Evolutionary conservation across 2,888 invertebrate genomes (phyloP).

Genomic region (Hydrotaea diabolus): DNA sequence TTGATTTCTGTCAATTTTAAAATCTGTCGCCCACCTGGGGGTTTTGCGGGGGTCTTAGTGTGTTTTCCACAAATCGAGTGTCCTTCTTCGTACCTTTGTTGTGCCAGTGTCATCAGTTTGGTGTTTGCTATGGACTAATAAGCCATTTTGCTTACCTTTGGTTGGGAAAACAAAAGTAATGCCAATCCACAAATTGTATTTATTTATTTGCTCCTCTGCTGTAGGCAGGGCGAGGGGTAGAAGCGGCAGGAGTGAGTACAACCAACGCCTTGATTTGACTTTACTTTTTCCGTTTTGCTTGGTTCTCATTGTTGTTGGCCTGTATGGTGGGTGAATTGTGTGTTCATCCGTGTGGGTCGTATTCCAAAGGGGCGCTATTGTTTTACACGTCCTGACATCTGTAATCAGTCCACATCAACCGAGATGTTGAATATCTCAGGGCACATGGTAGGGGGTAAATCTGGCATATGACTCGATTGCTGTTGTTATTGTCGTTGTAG

Average conservation of each 20-base stretch:
- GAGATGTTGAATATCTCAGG: neutral
- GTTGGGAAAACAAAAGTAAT: neutral
- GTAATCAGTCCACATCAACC: slow-evolving; percentile 4
- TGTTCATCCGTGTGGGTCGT: neutral
- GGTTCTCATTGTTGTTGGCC: neutral
- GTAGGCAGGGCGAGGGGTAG: neutral
- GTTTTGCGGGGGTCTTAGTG: neutral
- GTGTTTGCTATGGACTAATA: neutral
- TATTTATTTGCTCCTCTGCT: slow-evolving; percentile 15
- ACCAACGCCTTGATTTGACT: no score
- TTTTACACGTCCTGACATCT: slow-evolving; percentile 15
- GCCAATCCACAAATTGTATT: slow-evolving; percentile 8
- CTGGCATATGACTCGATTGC: slow-evolving; percentile 14
- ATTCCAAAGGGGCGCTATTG: neutral
- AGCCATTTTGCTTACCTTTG: slow-evolving; percentile 9
- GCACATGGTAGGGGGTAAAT: neutral
- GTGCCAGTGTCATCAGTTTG: slow-evolving; percentile 25
- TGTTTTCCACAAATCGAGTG: neutral
- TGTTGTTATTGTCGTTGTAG: neutral
- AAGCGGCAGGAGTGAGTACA: neutral
- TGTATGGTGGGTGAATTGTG: neutral
- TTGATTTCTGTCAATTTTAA: neutral
- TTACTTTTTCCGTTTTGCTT: no score
- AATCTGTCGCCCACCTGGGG: neutral
- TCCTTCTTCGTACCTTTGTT: neutral